Base-by-base conservation (phyloP, 2,888 invertebrate genomes). In the Therioaphis trifolii region DNA sequence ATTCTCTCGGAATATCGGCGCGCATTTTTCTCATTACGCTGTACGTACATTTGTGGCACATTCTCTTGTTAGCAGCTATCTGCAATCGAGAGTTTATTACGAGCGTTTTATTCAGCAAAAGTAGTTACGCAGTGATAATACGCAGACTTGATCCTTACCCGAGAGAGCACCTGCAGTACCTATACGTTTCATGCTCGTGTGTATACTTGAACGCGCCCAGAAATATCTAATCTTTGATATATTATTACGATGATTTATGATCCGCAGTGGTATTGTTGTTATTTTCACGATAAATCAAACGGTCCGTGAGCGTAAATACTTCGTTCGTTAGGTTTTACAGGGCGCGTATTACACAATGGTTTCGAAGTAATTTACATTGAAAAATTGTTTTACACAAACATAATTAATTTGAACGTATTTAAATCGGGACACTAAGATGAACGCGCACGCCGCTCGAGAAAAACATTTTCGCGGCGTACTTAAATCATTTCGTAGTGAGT, bases 331-430 rank as follows among this genome's bases (percentile, higher is more conserved):
- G 7, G 61, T 27, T 61, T n/a, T 27, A 0, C 18, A 4, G n/a
- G 15, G 27, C n/a, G 29, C 29, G 43, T 7, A 27, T 14, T 55
- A 43, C 24, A 27, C 24, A 61, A 75, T 12, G 18, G 75, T 61
- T 43, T 61, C 63, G 21, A n/a, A 4, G 27, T 76, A 18, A 61
- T 76, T 76, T 61, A 61, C 27, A 3, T 29, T 46, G 29, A 75
- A 75, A 75, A 75, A 58, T 43, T 12, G 58, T 76, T 46, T 27
- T 18, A 14, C 61, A 29, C n/a, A n/a, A 76, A 76, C 76, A 29
- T 43, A 63, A 76, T 76, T 76, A 46, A 76, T 63, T 63, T 29
- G 29, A 29, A 46, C 61, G 61, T 46, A 46, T 46, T 43, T 40
- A 15, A 46, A 72, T 52, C 29, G 24, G 7, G 29, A 9, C 29